These are phyloP conservation scores for Chromoteleia sp. DNA, from an alignment of 2,888 invertebrate species.

Conservation along the genomic window DNA sequence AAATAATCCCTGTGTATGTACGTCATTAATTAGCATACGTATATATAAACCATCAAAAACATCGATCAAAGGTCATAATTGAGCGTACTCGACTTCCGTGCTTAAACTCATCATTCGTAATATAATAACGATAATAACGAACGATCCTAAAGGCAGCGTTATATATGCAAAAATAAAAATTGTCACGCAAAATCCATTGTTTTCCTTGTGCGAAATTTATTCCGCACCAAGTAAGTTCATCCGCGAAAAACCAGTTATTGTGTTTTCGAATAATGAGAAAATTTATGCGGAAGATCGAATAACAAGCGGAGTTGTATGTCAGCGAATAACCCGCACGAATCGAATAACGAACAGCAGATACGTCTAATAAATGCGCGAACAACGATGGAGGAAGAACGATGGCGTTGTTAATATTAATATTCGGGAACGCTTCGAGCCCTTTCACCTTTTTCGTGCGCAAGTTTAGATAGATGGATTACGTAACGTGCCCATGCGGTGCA, in stretches of 20 bases:
- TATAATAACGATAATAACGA: no score
- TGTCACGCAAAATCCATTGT: constrained; percentile 40
- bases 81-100: no score
- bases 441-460: constrained; percentile 44
- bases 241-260: constrained; percentile 48
- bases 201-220: constrained; percentile 48
- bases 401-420: not conserved
- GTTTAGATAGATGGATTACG: constrained; percentile 16
- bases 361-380: not conserved
- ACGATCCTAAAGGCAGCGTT: not conserved
- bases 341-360: not conserved
- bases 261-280: constrained; percentile 40
- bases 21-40: no score
- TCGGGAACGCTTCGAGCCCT: constrained; percentile 1
- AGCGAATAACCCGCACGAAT: not conserved
- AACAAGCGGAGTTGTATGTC: constrained; percentile 15
- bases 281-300: constrained; percentile 45
- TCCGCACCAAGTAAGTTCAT: constrained; percentile 24
- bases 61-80: no score
- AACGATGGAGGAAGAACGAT: not conserved
- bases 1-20: no score
- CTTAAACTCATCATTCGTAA: no score
- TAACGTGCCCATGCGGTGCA: constrained; percentile 26
- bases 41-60: no score
- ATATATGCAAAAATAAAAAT: constrained; percentile 18